phyloP scores from a whole-genome alignment of 2,797 vertebrate genomes.

The Pempheris klunzingeri region DNA sequence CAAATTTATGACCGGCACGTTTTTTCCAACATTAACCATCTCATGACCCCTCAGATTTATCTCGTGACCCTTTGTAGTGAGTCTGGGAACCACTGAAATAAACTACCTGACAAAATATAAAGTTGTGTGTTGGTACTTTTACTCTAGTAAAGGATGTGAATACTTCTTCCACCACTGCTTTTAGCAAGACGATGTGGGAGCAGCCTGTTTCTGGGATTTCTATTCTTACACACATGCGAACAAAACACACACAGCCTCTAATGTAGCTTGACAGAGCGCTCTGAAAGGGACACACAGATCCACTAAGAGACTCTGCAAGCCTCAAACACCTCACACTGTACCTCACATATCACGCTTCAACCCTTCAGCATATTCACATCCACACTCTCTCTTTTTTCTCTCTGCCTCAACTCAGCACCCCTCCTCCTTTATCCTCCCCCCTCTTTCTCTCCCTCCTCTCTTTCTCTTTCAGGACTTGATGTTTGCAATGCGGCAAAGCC shows the following conservation, averaged over 20 bases:
- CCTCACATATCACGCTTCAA: constrained; percentile 49
- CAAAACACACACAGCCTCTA: constrained; percentile 35
- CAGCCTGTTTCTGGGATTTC: constrained; percentile 32
- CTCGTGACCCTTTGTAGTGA: not conserved
- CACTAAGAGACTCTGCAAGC: constrained; percentile 30
- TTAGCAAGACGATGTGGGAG: constrained; percentile 29
- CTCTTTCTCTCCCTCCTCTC: not conserved
- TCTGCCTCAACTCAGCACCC: constrained; percentile 9
- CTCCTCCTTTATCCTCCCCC: constrained; percentile 1
- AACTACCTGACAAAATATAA: not conserved
- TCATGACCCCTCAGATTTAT: not conserved
- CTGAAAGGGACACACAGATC: constrained; percentile 16
- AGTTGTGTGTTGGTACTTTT: not conserved
- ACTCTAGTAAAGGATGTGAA: constrained; percentile 13
- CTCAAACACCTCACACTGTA: constrained; percentile 45
- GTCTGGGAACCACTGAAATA: not conserved
- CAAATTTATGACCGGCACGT: not conserved
- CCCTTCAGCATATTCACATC: constrained; percentile 30
- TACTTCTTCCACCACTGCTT: not conserved
- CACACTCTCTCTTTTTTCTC: constrained; percentile 19
- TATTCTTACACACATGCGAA: constrained; percentile 50
- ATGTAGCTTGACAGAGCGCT: constrained; percentile 39
- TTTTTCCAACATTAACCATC: not conserved
- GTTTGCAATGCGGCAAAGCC: constrained; percentile 73
- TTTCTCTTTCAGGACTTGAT: constrained; percentile 54